Evolutionary conservation across 2,113 vertebrate species (phyloP).

Genomic region (Muntiacus muntjak): DNA sequence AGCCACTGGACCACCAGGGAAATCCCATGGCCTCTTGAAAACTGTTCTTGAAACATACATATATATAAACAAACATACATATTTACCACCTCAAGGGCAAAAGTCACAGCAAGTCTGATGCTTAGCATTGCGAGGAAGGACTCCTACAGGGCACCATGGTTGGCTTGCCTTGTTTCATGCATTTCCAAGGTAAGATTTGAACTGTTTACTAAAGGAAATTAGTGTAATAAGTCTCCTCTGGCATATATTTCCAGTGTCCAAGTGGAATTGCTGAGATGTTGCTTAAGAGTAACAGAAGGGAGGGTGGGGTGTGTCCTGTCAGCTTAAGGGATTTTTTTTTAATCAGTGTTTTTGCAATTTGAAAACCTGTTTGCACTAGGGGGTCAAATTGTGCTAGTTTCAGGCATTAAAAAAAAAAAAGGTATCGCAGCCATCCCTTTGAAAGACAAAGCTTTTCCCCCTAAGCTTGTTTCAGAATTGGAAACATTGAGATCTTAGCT

Average conservation of each 20-base stretch:
- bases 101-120: background rate
- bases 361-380: background rate
- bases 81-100: background rate
- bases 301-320: background rate
- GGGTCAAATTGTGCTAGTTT: background rate
- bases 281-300: background rate
- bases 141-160: fast-evolving
- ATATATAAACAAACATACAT: background rate
- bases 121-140: background rate
- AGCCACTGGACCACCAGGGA: background rate
- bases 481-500: background rate
- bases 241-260: background rate
- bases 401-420: background rate
- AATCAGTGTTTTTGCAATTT: background rate
- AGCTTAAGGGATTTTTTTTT: background rate
- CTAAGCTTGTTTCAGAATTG: background rate
- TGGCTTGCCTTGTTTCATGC: background rate
- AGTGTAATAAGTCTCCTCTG: background rate
- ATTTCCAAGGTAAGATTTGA: slow-evolving; percentile 32
- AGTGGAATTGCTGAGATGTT: background rate
- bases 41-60: background rate
- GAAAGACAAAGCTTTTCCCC: background rate
- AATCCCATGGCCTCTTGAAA: background rate
- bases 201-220: slow-evolving; percentile 9
- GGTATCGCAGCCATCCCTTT: background rate